Evolutionary conservation across 2,797 vertebrate genomes (phyloP), one percentile per base, ranked within the genome.

Genomic region (Anolis apletophallus): DNA sequence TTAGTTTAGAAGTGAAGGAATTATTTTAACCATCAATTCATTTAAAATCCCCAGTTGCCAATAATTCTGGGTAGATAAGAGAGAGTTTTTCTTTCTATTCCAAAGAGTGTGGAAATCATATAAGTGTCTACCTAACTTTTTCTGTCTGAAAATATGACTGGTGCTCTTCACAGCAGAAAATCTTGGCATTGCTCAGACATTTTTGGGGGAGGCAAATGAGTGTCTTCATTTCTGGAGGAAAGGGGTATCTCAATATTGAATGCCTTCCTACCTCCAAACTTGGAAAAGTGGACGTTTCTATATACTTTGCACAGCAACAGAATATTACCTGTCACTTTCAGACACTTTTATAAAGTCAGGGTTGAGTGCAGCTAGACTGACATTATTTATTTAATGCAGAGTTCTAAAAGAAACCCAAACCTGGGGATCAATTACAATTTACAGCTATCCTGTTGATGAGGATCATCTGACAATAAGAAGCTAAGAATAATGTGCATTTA

Each of bases 401-500:
- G 21, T 34, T 73, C 80, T 54, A 81, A 79, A 92, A 79, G n/a
- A 91, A 83, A 83, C 54, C 85, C 61, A 81, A 80, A 80, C 86
- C 84, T 36, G 57, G 29, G n/a, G 69, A 89, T 64, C 55, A 78
- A 36, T 89, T 80, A 23, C 29, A 29, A 88, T 68, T 76, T 50
- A 1, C 36, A 75, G 40, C 59, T 85, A 79, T 54, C 83, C 61
- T 87, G 17, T 84, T 86, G 11, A 19, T 9, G 79, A 84, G 88
- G 84, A 52, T 82, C 79, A 92, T 34, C 89, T 73, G 90, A 69
- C 57, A 87, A 2, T 57, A 50, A 75, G 90, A 91, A 16, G 85
- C 86, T 29, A 64, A 71, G 40, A 67, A 64, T 75, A 59, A 85
- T 81, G n/a, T 77, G 55, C 77, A 19, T 10, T 73, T 0, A 40